Conservation (phyloP, 1,140 invertebrate genomes). For the Ips nitidus region DNA sequence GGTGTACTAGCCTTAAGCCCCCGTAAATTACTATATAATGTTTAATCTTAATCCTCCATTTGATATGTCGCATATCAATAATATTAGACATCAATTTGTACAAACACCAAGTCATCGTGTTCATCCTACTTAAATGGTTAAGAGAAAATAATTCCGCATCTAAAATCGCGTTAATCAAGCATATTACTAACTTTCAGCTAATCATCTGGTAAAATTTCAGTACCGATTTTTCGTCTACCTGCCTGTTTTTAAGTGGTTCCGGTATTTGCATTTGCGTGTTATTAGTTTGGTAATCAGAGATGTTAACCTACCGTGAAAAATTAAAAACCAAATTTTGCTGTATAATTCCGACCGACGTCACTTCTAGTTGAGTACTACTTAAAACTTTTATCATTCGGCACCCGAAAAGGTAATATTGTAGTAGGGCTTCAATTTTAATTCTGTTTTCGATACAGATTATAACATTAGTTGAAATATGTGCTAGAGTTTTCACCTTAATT, state of each 20-base stretch:
- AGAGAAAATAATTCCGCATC: too few species aligned
- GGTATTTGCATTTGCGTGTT: not conserved
- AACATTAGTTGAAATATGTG: not conserved
- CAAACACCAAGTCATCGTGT: too few species aligned
- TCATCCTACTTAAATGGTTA: too few species aligned
- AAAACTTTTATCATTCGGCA: conserved; percentile 14
- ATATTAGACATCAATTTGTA: not conserved
- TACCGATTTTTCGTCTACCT: too few species aligned
- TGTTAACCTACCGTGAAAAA: not conserved
- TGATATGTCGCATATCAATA: not conserved
- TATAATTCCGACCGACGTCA: conserved; percentile 8
- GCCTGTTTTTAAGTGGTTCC: conserved; percentile 1
- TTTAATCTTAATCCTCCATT: not conserved
- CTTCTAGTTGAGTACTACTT: conserved; percentile 15
- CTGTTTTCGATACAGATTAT: not conserved
- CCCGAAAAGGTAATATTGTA: conserved; percentile 11
- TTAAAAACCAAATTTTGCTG: conserved; percentile 15
- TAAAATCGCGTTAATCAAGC: not conserved
- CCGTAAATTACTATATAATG: not conserved
- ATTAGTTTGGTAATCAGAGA: not conserved
- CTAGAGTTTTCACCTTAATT: too few species aligned
- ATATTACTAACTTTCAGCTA: too few species aligned
- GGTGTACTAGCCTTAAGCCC: too few species aligned
- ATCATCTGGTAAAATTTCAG: not conserved
- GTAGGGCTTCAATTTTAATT: not conserved